Conservation (phyloP, 2,113 vertebrate genomes). For the Otus sunia region DNA sequence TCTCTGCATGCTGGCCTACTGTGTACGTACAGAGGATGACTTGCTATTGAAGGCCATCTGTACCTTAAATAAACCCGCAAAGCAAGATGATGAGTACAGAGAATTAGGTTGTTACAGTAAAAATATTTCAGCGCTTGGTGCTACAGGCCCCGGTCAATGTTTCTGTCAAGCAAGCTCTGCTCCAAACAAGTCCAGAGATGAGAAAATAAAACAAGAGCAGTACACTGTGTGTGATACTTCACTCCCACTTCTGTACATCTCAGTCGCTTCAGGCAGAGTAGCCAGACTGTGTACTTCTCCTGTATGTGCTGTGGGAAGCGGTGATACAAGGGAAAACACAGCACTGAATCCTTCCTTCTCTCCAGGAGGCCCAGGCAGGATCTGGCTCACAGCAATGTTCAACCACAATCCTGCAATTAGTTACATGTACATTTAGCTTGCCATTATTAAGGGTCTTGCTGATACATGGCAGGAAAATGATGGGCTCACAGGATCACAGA, state of each 20-base stretch:
- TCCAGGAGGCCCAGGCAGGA: not conserved
- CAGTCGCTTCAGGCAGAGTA: not conserved
- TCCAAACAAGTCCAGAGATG: not conserved
- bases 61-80: not conserved
- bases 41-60: not conserved
- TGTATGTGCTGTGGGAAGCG: fast-evolving
- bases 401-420: not conserved
- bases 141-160: not conserved
- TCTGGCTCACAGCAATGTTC: not conserved
- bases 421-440: fast-evolving
- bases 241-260: not conserved
- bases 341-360: not conserved
- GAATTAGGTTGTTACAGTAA: not conserved
- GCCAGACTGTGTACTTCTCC: not conserved
- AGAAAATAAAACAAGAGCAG: not conserved
- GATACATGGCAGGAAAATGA: not conserved
- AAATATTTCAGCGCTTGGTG: not conserved
- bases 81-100: not conserved
- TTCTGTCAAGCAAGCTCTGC: not conserved
- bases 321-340: not conserved
- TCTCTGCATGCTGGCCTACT: not conserved
- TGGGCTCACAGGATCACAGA: not conserved
- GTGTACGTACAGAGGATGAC: fast-evolving
- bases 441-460: not conserved
- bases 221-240: too few relatives aligned